Evolutionary conservation across 2,797 vertebrate genomes (phyloP).

Genomic region (Enoplosus armatus): DNA sequence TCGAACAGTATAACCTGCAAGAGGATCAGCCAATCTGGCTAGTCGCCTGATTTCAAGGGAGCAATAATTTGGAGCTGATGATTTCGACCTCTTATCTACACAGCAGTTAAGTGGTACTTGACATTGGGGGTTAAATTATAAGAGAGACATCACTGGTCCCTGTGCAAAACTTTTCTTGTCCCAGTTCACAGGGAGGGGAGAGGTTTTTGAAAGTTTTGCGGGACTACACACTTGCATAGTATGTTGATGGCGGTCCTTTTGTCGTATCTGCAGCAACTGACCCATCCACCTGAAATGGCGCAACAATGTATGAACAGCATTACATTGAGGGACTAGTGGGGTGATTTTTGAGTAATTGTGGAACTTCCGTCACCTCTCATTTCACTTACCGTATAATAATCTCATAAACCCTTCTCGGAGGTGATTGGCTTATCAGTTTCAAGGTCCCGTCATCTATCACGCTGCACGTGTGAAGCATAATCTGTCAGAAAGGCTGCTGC

Average conservation of each 20-base stretch:
- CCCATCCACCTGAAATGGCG: neutral
- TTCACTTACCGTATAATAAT: neutral
- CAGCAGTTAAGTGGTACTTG: conserved; percentile 16
- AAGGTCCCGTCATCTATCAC: conserved; percentile 30
- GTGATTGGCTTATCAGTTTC: conserved; percentile 10
- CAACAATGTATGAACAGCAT: neutral
- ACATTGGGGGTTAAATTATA: neutral
- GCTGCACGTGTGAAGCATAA: neutral
- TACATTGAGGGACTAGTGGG: neutral
- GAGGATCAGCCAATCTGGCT: neutral
- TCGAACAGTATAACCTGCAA: neutral
- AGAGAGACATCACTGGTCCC: neutral
- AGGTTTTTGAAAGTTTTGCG: neutral
- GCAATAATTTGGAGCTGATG: neutral
- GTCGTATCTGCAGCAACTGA: neutral
- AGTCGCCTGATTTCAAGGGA: neutral
- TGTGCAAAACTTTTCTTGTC: neutral
- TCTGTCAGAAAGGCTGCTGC: conserved; percentile 14
- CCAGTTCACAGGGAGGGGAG: neutral
- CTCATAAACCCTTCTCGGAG: conserved; percentile 1
- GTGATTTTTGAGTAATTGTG: neutral
- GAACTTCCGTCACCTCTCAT: neutral
- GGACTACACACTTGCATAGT: neutral
- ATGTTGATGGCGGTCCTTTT: neutral
- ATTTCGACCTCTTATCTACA: neutral